These are phyloP conservation scores for Hydraecia micacea DNA, from an alignment of 2,888 invertebrate species.

Conservation along the genomic window DNA sequence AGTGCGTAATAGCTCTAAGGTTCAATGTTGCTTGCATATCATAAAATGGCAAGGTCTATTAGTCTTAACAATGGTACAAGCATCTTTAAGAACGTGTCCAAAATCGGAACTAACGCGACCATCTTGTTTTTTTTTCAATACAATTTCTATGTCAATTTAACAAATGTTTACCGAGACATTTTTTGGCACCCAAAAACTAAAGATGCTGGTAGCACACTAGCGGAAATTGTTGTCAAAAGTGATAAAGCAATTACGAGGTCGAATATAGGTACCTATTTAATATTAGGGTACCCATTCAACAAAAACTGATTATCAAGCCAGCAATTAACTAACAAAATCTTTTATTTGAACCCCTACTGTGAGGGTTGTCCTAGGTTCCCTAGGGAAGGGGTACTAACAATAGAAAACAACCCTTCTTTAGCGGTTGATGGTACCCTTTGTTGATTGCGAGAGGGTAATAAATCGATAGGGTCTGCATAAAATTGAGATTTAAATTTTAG, in stretches of 20 bases:
- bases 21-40: no score
- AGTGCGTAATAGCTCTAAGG: no score
- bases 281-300: background rate
- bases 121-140: no score
- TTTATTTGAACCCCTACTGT: slow-evolving; percentile 55
- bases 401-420: slow-evolving; percentile 64
- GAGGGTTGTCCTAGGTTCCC: slow-evolving; percentile 71
- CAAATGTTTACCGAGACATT: no score
- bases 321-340: slow-evolving; percentile 61
- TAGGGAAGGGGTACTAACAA: slow-evolving; percentile 72
- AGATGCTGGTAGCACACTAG: background rate
- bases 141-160: no score
- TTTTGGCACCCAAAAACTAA: no score
- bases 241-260: background rate
- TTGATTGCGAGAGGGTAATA: slow-evolving; percentile 39
- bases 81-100: no score
- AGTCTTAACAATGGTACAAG: no score
- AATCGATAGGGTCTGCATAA: slow-evolving; percentile 40
- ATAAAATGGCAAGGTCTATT: no score
- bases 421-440: slow-evolving; percentile 65
- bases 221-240: background rate
- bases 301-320: slow-evolving; percentile 45
- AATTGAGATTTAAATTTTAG: background rate
- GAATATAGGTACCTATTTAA: background rate
- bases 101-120: no score